phyloP scores from a whole-genome alignment of 2,797 vertebrate species.

The Sebastes vulpes region DNA sequence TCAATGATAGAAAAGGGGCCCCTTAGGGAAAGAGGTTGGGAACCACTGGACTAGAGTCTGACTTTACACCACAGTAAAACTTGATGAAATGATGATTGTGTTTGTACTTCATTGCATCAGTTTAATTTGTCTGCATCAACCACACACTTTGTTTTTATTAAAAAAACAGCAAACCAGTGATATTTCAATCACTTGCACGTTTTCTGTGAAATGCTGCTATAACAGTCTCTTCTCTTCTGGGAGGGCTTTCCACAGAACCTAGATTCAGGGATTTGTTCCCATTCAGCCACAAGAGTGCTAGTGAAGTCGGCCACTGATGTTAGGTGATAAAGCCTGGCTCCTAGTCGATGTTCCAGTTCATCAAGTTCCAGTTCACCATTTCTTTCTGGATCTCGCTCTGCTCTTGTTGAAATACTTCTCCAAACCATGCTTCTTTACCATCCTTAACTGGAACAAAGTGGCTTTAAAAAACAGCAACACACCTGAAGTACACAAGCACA shows the following conservation, averaged over 20 bases:
- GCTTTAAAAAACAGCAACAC: neutral
- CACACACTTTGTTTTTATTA: neutral
- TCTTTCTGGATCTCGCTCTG: neutral
- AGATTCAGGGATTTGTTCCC: neutral
- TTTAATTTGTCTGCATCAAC: neutral
- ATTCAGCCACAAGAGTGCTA: neutral
- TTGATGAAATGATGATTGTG: neutral
- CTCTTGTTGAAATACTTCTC: neutral
- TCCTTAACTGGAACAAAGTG: slow-evolving; percentile 1
- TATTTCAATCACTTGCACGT: neutral
- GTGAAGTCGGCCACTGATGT: neutral
- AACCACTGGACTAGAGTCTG: neutral
- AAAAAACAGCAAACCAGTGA: neutral
- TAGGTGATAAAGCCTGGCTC: neutral
- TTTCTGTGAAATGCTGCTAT: neutral
- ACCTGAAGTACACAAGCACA: neutral
- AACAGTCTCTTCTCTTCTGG: neutral
- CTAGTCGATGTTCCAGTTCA: neutral
- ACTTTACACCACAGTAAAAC: neutral
- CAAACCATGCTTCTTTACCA: neutral
- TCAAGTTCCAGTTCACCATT: neutral
- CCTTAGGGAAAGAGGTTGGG: too few relatives aligned
- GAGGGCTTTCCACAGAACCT: neutral
- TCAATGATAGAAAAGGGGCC: too few relatives aligned
- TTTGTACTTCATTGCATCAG: neutral